A percentile compares a stretch with the other conserved stretches of the same genome.
phyloP scores from a whole-genome alignment of 2,113 vertebrate genomes.

The Cyprinodon brontotheroides region DNA sequence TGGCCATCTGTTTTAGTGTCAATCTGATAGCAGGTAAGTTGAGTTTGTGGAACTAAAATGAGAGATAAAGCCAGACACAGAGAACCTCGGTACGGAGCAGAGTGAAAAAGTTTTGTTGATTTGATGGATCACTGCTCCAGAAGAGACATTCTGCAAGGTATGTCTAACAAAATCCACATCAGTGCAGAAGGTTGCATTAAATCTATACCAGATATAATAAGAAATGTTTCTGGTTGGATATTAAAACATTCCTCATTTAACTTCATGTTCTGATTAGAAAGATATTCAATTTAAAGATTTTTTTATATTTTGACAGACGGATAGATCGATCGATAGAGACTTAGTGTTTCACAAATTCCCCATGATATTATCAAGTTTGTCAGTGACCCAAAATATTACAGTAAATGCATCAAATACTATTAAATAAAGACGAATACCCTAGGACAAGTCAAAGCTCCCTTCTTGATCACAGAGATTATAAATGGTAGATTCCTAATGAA shows the following conservation, averaged over 20 bases:
- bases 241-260: neutral
- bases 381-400: too few species aligned
- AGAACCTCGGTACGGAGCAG: neutral
- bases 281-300: slow-evolving; percentile 5
- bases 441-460: too few species aligned
- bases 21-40: slow-evolving; percentile 1
- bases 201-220: neutral
- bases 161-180: neutral
- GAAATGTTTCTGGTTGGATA: too few species aligned
- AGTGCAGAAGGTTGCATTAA: neutral
- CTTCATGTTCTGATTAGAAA: neutral
- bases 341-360: too few species aligned
- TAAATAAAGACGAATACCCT: too few species aligned
- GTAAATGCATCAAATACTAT: too few species aligned
- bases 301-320: neutral
- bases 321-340: too few species aligned
- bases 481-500: too few species aligned
- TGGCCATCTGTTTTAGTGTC: slow-evolving; percentile 21
- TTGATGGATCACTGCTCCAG: neutral
- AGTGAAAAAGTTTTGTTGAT: slow-evolving; percentile 2
- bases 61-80: neutral
- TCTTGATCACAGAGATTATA: too few species aligned
- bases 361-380: too few species aligned
- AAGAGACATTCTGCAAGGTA: neutral
- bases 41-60: slow-evolving; percentile 16